Conservation (phyloP, 2,888 invertebrate genomes). For the Hybos culiciformis region DNA sequence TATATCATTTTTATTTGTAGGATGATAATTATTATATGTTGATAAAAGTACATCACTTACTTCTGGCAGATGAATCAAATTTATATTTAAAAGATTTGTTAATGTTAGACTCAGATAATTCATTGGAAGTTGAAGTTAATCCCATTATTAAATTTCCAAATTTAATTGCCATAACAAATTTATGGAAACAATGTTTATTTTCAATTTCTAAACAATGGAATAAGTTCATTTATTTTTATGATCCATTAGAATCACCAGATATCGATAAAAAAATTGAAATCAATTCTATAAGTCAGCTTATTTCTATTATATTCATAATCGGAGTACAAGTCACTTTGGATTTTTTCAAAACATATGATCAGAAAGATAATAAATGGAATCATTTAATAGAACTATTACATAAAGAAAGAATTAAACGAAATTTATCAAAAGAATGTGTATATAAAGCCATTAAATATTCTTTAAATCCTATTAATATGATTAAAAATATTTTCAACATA, state of each 20-base stretch:
- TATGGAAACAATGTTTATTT: conserved; percentile 53
- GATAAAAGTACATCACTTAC: conserved; percentile 60
- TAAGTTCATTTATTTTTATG: conserved; percentile 63
- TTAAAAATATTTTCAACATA: conserved; percentile 25
- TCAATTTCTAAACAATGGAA: conserved; percentile 64
- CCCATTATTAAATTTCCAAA: conserved; percentile 36
- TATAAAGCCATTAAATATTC: conserved; percentile 32
- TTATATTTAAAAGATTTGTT: conserved; percentile 63
- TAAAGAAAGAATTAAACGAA: conserved; percentile 29
- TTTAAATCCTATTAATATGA: conserved; percentile 35
- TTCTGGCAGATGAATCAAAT: conserved; percentile 54
- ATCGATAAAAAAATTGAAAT: conserved; percentile 22
- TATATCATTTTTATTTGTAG: conserved; percentile 14
- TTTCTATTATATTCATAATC: conserved; percentile 50
- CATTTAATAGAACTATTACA: conserved; percentile 36
- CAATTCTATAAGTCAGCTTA: conserved; percentile 30
- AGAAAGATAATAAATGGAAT: conserved; percentile 36
- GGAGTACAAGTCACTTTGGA: conserved; percentile 49
- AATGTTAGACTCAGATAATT: conserved; percentile 36
- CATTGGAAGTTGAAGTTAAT: conserved; percentile 11
- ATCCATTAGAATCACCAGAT: conserved; percentile 57
- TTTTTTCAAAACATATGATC: conserved; percentile 37
- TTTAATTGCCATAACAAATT: conserved; percentile 47
- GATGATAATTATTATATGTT: conserved; percentile 47
- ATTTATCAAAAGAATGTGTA: conserved; percentile 32